phyloP scores from a whole-genome alignment of 2,888 invertebrate species.

The Erebia aethiops region DNA sequence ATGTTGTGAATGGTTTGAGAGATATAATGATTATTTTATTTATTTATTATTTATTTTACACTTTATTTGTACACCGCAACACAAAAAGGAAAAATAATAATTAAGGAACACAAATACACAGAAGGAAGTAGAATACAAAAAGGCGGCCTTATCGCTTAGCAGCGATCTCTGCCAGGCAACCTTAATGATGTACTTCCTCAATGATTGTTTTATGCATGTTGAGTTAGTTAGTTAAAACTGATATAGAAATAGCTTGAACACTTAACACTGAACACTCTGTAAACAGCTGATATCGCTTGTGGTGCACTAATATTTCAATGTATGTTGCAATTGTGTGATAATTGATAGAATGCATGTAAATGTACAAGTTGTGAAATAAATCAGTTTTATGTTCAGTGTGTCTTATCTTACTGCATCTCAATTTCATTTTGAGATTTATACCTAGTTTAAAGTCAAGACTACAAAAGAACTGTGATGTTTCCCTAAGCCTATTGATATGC shows the following conservation, averaged over 20 bases:
- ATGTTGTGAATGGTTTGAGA: neutral
- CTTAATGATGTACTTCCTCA: neutral
- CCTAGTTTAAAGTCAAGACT: too few species aligned
- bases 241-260: neutral
- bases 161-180: too few species aligned
- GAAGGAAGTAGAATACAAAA: too few species aligned
- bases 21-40: too few species aligned
- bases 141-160: too few species aligned
- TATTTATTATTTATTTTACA: too few species aligned
- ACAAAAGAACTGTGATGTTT: too few species aligned
- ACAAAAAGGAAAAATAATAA: too few species aligned
- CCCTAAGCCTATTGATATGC: too few species aligned
- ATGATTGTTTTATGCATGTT: neutral
- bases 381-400: neutral
- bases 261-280: neutral
- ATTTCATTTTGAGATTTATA: too few species aligned
- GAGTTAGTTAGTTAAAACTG: neutral
- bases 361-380: neutral
- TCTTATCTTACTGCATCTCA: neutral
- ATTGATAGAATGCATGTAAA: neutral
- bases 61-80: too few species aligned
- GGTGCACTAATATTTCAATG: neutral
- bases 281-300: neutral
- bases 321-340: conserved; percentile 15
- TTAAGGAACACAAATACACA: too few species aligned